These are phyloP conservation scores for Triops cancriformis DNA, from an alignment of 1,140 invertebrate species.

Conservation along the genomic window DNA sequence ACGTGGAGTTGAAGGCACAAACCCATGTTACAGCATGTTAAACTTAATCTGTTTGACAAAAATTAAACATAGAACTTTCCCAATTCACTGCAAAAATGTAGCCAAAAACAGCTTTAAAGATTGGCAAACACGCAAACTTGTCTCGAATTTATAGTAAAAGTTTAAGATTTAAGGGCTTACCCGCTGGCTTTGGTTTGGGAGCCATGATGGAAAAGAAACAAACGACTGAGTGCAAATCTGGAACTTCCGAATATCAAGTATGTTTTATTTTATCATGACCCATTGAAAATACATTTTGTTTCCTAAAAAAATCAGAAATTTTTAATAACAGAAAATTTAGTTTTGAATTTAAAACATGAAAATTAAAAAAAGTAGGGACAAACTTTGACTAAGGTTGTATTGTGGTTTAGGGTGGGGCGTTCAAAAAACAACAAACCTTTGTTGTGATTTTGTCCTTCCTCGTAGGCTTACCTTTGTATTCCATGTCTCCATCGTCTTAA, in stretches of 20 bases:
- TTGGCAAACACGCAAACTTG: background rate
- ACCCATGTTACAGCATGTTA: no score
- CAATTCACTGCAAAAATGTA: background rate
- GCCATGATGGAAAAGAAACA: constrained; percentile 51
- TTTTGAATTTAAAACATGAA: background rate
- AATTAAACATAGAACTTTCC: no score
- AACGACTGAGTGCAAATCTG: constrained; percentile 14
- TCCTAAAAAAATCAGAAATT: background rate
- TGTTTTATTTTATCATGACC: background rate
- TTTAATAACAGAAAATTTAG: background rate
- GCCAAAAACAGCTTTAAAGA: background rate
- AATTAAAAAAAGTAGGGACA: background rate
- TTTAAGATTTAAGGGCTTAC: constrained; percentile 50
- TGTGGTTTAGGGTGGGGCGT: background rate
- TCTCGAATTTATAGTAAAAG: background rate
- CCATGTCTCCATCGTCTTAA: background rate
- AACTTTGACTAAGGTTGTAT: background rate
- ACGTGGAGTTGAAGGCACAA: no score
- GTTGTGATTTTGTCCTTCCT: background rate
- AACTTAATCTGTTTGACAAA: no score
- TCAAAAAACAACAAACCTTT: background rate
- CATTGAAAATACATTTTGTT: background rate
- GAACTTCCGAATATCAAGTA: background rate
- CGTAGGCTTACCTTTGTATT: background rate
- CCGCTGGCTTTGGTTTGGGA: constrained; percentile 53